A percentile compares a stretch with the other conserved stretches of the same genome.
Evolutionary conservation across 1,140 invertebrate genomes (phyloP).

Genomic region (Phymorhynchus buccinoides): DNA sequence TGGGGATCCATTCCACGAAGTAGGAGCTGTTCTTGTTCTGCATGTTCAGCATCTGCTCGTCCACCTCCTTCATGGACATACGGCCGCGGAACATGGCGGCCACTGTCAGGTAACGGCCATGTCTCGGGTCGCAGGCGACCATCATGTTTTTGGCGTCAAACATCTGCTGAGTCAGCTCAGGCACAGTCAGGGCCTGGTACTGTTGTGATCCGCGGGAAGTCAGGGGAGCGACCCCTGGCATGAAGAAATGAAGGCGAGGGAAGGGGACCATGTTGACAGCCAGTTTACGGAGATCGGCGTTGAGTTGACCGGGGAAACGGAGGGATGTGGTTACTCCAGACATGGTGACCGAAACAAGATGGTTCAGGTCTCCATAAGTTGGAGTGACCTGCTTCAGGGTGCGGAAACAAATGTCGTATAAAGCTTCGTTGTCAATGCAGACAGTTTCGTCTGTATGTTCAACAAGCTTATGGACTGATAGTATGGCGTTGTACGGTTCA

Average conservation of each 20-base stretch:
- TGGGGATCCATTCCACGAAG: too few relatives aligned
- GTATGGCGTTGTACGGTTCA: constrained; percentile 78
- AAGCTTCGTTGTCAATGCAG: constrained; percentile 80
- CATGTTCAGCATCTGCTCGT: too few relatives aligned
- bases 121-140: too few relatives aligned
- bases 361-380: constrained; percentile 79
- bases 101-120: too few relatives aligned
- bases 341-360: constrained; percentile 77
- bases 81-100: constrained; percentile 90
- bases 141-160: too few relatives aligned
- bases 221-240: constrained; percentile 84
- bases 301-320: constrained; percentile 84
- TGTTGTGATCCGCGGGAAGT: constrained; percentile 76
- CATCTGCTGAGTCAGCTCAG: too few relatives aligned
- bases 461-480: constrained; percentile 85
- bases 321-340: constrained; percentile 87
- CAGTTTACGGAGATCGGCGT: too few relatives aligned
- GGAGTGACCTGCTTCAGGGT: constrained; percentile 86
- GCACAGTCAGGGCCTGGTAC: constrained; percentile 75
- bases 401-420: constrained; percentile 91
- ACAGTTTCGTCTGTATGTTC: constrained; percentile 82
- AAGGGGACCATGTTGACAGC: too few relatives aligned
- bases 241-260: constrained; percentile 90
- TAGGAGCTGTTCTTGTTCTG: too few relatives aligned
- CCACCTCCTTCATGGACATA: constrained; percentile 77